Evolutionary conservation across 2,888 invertebrate species (phyloP).

Genomic region (Cryptophagus acutangulus): DNA sequence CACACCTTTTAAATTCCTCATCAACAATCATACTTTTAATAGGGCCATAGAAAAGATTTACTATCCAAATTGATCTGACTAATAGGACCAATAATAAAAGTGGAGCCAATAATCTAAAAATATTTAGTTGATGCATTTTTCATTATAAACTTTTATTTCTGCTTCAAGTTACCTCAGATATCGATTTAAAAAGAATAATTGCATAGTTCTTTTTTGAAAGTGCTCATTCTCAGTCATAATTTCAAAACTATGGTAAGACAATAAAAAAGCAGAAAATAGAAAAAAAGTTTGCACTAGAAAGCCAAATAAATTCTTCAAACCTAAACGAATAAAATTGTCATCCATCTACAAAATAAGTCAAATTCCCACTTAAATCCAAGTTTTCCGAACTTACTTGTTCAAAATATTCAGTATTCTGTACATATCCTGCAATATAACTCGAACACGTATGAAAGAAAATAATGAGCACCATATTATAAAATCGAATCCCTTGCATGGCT

Average conservation of each 20-base stretch:
- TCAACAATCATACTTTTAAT: constrained; percentile 25
- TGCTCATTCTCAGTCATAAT: constrained; percentile 18
- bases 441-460: constrained; percentile 27
- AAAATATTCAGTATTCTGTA: constrained; percentile 22
- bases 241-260: constrained; percentile 29
- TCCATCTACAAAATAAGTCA: constrained; percentile 20
- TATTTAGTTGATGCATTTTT: no score
- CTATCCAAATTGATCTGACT: no score
- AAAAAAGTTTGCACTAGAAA: constrained; percentile 31
- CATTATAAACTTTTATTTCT: neutral
- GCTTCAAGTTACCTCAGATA: constrained; percentile 23
- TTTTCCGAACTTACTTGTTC: no score
- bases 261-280: constrained; percentile 27
- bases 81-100: constrained; percentile 24
- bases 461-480: constrained; percentile 28
- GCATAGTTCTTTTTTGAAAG: constrained; percentile 13
- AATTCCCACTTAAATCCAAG: no score
- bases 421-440: constrained; percentile 25
- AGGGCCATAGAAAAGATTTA: constrained; percentile 23
- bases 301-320: constrained; percentile 21
- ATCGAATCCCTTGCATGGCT: constrained; percentile 29
- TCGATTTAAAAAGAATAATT: constrained; percentile 21
- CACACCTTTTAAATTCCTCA: constrained; percentile 19
- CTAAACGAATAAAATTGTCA: constrained; percentile 17
- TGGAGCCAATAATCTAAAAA: constrained; percentile 26